Conservation (phyloP, 1,140 invertebrate genomes). For the Acyrthosiphon pisum region DNA sequence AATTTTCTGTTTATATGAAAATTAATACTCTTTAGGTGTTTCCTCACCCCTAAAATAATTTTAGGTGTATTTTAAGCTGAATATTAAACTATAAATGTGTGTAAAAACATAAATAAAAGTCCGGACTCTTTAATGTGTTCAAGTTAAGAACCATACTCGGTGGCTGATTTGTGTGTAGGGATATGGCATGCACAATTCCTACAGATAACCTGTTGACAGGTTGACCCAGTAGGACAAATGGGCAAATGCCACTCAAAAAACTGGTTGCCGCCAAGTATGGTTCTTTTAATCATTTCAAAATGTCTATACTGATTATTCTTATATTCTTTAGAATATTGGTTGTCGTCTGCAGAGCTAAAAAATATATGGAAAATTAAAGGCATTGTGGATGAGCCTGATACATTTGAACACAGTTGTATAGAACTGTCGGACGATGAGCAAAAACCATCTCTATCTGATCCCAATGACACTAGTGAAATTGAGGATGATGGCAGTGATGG, state of each 20-base stretch:
- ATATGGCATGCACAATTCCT: too few relatives aligned
- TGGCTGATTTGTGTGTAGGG: background rate
- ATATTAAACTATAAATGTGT: background rate
- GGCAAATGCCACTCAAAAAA: background rate
- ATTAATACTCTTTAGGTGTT: too few relatives aligned
- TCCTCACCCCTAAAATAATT: too few relatives aligned
- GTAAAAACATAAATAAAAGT: background rate
- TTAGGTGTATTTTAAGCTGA: too few relatives aligned
- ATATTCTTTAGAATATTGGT: slow-evolving; percentile 34
- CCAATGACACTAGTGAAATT: background rate
- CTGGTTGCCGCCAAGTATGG: background rate
- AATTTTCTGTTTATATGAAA: too few relatives aligned
- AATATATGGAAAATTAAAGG: slow-evolving; percentile 51
- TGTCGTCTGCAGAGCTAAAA: background rate
- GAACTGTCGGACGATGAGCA: background rate
- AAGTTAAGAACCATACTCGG: background rate
- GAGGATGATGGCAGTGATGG: background rate
- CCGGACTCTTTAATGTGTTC: background rate
- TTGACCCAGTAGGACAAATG: background rate
- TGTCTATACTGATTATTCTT: background rate
- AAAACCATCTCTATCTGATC: background rate
- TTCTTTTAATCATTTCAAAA: background rate
- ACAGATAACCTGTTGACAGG: too few relatives aligned
- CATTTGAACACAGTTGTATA: background rate
- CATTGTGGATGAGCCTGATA: background rate